Percentiles rank a stretch among this genome's conserved stretches.
Evolutionary conservation across 2,797 vertebrate species (phyloP).

Genomic region (Menidia menidia): DNA sequence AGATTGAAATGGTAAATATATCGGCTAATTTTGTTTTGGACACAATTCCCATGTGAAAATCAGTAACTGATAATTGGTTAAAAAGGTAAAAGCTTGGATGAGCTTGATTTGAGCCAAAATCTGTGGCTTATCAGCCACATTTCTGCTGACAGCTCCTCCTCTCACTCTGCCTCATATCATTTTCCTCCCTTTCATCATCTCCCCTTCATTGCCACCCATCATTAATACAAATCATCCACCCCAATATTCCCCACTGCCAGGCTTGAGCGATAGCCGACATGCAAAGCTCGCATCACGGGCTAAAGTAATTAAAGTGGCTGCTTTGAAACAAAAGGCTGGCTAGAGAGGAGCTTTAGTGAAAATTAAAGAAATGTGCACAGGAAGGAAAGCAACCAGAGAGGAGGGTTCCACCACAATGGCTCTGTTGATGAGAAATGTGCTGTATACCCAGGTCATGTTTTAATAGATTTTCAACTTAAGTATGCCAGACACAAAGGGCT

Average conservation of each 20-base stretch:
- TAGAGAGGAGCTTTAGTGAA: conserved; percentile 51
- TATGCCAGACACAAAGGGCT: conserved; percentile 36
- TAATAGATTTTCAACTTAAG: conserved; percentile 57
- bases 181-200: conserved; percentile 64
- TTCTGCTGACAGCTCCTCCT: conserved; percentile 63
- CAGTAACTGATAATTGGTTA: conserved; percentile 49
- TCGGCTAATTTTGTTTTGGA: not conserved
- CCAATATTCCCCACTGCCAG: conserved; percentile 58
- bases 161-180: conserved; percentile 72
- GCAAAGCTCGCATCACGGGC: conserved; percentile 61
- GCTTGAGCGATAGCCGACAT: conserved; percentile 66
- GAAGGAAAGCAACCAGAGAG: conserved; percentile 64
- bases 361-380: conserved; percentile 64
- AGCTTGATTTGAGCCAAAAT: conserved; percentile 66
- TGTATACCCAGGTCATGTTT: conserved; percentile 59
- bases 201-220: conserved; percentile 60
- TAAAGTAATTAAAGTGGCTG: conserved; percentile 74
- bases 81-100: conserved; percentile 60
- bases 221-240: conserved; percentile 81
- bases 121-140: conserved; percentile 59
- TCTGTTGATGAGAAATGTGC: conserved; percentile 72
- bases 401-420: conserved; percentile 70
- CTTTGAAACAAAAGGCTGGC: conserved; percentile 76
- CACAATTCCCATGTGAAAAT: conserved; percentile 34
- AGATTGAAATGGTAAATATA: not conserved